Percentiles rank a stretch among this genome's conserved stretches.
Evolutionary conservation across 1,140 invertebrate species (phyloP).

Genomic region (Agrypnia vestita): DNA sequence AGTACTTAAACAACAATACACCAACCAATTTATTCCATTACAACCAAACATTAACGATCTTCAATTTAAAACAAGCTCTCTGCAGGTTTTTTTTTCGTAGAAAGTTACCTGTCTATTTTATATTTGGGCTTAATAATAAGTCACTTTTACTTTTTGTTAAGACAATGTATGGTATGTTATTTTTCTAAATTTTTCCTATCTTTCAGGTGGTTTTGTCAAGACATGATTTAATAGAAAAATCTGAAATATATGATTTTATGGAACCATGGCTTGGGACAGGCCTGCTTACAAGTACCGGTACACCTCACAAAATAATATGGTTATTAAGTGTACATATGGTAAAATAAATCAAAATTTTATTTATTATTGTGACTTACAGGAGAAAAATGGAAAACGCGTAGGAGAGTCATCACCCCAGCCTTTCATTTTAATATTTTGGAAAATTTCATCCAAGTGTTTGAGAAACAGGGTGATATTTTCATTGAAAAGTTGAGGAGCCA

Average conservation of each 20-base stretch:
- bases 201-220: constrained; percentile 47
- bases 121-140: too few relatives aligned
- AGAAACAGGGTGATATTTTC: constrained; percentile 68
- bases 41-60: too few relatives aligned
- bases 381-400: constrained; percentile 83
- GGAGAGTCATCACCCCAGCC: constrained; percentile 89
- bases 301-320: too few relatives aligned
- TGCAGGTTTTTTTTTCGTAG: too few relatives aligned
- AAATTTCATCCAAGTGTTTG: constrained; percentile 80
- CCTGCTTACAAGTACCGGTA: constrained; percentile 51
- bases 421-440: constrained; percentile 93
- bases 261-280: constrained; percentile 53
- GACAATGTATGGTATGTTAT: too few relatives aligned
- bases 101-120: too few relatives aligned
- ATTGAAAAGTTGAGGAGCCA: constrained; percentile 63
- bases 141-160: too few relatives aligned
- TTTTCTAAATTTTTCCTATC: too few relatives aligned
- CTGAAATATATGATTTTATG: constrained; percentile 47
- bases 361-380: constrained; percentile 69
- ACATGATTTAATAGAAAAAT: constrained; percentile 58
- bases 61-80: too few relatives aligned
- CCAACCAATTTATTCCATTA: too few relatives aligned
- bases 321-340: too few relatives aligned
- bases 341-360: neutral
- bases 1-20: too few relatives aligned